Conservation (phyloP, 2,797 vertebrate species). For the Tenualosa thibaudeaui region DNA sequence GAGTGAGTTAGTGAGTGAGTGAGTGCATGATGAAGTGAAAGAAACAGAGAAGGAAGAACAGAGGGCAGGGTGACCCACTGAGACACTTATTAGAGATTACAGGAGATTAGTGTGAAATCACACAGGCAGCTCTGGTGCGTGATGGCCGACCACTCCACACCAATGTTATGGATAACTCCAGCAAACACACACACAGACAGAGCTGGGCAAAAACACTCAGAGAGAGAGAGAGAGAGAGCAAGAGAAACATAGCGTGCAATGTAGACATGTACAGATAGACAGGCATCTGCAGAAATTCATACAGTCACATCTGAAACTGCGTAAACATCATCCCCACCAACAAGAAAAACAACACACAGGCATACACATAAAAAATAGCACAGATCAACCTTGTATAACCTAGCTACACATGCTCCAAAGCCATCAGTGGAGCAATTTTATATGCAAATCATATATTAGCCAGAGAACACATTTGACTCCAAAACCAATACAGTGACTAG, state of each 20-base stretch:
- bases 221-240: background rate
- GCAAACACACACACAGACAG: background rate
- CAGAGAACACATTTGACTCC: background rate
- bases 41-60: background rate
- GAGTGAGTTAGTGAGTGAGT: background rate
- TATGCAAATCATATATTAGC: background rate
- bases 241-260: background rate
- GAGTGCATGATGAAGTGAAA: background rate
- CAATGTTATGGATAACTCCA: constrained; percentile 26
- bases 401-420: background rate
- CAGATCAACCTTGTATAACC: background rate
- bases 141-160: constrained; percentile 32
- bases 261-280: background rate
- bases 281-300: background rate
- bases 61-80: background rate
- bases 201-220: background rate
- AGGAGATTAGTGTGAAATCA: constrained; percentile 24
- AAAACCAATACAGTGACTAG: background rate
- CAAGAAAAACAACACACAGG: constrained; percentile 56
- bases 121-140: background rate
- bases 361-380: constrained; percentile 27
- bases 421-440: background rate
- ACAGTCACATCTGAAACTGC: background rate
- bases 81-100: constrained; percentile 24
- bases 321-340: background rate